Evolutionary conservation across 2,797 vertebrate genomes (phyloP).

Genomic region (Siniperca scherzeri): DNA sequence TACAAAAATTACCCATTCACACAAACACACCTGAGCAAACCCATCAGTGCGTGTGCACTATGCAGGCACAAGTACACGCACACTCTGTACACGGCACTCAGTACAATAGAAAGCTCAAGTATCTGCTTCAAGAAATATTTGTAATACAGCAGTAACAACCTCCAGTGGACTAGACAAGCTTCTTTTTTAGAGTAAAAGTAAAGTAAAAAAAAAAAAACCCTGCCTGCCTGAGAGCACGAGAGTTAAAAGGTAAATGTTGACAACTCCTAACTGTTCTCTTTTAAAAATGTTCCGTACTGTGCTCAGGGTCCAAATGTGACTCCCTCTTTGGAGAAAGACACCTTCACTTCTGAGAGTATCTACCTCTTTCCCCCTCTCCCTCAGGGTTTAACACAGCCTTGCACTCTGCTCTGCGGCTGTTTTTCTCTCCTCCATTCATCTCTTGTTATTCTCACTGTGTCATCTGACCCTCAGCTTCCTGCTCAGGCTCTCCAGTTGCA

Average conservation of each 20-base stretch:
- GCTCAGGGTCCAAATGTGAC: slow-evolving; percentile 28
- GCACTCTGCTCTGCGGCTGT: slow-evolving; percentile 27
- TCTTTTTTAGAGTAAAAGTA: slow-evolving; percentile 36
- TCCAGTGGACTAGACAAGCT: slow-evolving; percentile 35
- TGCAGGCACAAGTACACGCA: background rate
- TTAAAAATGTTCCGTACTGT: slow-evolving; percentile 32
- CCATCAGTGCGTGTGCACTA: background rate
- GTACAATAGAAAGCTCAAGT: slow-evolving; percentile 35
- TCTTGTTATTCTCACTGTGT: slow-evolving; percentile 34
- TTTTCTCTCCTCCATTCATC: slow-evolving; percentile 35
- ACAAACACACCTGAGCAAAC: background rate
- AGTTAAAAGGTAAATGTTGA: slow-evolving; percentile 48
- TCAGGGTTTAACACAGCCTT: slow-evolving; percentile 46
- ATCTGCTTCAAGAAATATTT: slow-evolving; percentile 34
- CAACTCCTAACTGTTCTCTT: slow-evolving; percentile 41
- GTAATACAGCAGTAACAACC: slow-evolving; percentile 44
- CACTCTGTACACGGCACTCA: slow-evolving; percentile 21
- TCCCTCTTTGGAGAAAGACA: slow-evolving; percentile 29
- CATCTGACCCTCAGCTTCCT: slow-evolving; percentile 42
- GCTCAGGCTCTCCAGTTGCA: slow-evolving; percentile 14
- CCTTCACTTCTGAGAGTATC: slow-evolving; percentile 34
- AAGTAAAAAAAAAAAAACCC: slow-evolving; percentile 9
- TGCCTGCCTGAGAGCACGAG: slow-evolving; percentile 22
- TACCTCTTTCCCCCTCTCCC: slow-evolving; percentile 16
- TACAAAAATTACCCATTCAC: background rate